A percentile compares a stretch with the other conserved stretches of the same genome.
phyloP scores from a whole-genome alignment of 2,113 vertebrate species.

The Salvator merianae region DNA sequence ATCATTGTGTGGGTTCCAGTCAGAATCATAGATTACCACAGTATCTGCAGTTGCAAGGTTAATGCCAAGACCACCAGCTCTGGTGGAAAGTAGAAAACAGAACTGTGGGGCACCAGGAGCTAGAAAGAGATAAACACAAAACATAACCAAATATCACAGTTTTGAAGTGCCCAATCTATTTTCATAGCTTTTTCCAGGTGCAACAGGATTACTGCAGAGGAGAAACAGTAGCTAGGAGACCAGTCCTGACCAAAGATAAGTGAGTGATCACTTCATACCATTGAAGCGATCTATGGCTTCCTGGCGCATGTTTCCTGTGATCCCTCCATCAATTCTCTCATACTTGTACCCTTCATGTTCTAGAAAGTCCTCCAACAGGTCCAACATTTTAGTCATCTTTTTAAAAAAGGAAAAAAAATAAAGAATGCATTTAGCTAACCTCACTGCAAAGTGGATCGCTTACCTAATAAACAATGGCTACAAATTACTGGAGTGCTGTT shows the following conservation, averaged over 20 bases:
- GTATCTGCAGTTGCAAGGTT: slow-evolving; percentile 98
- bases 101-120: slow-evolving; percentile 97
- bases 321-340: slow-evolving; percentile 94
- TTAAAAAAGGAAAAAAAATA: background rate
- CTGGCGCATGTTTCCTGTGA: slow-evolving; percentile 95
- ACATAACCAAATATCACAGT: background rate
- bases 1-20: slow-evolving; percentile 99
- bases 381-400: slow-evolving; percentile 98
- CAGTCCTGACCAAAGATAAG: background rate
- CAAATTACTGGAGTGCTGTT: background rate
- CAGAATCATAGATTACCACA: slow-evolving; percentile 97
- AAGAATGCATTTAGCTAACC: background rate
- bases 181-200: background rate
- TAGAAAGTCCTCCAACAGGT: slow-evolving; percentile 94
- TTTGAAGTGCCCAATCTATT: background rate
- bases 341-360: slow-evolving; percentile 98
- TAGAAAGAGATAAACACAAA: slow-evolving; percentile 56
- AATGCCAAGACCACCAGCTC: slow-evolving; percentile 96
- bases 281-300: slow-evolving; percentile 98
- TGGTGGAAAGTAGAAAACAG: slow-evolving; percentile 95
- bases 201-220: background rate
- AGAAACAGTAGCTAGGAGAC: background rate
- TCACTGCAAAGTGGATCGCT: background rate
- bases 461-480: background rate
- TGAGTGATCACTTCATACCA: slow-evolving; percentile 69